phyloP scores from a whole-genome alignment of 2,113 vertebrate species.

The Clarias macrocephalus region DNA sequence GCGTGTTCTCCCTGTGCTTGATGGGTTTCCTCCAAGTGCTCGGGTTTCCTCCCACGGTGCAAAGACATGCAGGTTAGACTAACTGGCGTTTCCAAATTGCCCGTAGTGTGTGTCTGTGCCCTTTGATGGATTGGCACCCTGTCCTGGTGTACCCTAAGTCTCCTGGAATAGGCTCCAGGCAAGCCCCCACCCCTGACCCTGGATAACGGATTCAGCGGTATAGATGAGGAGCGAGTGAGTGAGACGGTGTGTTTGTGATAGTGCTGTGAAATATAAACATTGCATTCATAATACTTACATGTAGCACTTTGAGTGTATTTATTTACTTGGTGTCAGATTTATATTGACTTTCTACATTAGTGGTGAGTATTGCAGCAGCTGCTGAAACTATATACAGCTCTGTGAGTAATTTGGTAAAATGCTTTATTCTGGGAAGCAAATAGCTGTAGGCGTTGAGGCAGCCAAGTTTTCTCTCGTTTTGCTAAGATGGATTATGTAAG shows the following conservation, averaged over 20 bases:
- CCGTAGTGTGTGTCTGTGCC: too few relatives aligned
- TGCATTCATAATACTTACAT: background rate
- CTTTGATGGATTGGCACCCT: too few relatives aligned
- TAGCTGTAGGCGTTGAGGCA: background rate
- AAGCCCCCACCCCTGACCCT: too few relatives aligned
- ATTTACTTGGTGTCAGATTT: background rate
- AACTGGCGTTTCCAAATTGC: too few relatives aligned
- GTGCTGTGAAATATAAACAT: background rate
- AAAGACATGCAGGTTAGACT: too few relatives aligned
- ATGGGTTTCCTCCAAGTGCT: too few relatives aligned
- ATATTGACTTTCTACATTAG: background rate
- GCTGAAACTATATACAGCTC: background rate
- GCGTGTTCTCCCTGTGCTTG: too few relatives aligned
- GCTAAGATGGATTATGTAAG: constrained; percentile 7
- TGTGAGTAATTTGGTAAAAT: background rate
- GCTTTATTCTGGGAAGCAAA: background rate
- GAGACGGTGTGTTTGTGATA: background rate
- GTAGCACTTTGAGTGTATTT: background rate
- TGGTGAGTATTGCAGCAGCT: background rate
- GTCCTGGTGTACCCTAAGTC: too few relatives aligned
- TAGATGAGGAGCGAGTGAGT: too few relatives aligned
- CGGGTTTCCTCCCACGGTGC: too few relatives aligned
- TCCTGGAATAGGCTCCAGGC: too few relatives aligned
- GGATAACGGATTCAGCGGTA: too few relatives aligned
- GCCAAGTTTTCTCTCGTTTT: background rate